Evolutionary conservation across 2,797 vertebrate genomes (phyloP).

Genomic region (Lepidocolaptes lacrymiger): DNA sequence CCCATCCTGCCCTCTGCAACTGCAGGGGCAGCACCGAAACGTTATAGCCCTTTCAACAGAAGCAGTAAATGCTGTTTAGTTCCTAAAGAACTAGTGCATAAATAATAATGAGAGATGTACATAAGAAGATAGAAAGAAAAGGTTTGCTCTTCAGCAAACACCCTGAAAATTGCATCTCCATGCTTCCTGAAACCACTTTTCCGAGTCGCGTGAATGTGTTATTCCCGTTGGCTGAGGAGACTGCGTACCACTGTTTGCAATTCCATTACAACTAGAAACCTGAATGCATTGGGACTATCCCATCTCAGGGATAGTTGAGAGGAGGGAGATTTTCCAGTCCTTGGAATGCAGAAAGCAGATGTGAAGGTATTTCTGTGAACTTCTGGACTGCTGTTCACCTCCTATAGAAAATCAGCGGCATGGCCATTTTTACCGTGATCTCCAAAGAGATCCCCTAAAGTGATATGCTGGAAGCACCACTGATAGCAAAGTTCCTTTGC

Average conservation of each 20-base stretch:
- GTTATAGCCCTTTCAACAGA: not conserved
- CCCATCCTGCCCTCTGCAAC: not conserved
- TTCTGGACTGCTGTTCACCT: not conserved
- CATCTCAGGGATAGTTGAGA: not conserved
- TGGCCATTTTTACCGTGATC: not conserved
- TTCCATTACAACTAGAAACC: constrained; percentile 6
- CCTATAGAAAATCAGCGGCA: not conserved
- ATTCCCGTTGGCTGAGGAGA: not conserved
- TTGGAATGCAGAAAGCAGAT: constrained; percentile 47
- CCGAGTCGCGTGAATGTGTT: rapidly evolving
- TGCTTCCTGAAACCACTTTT: rapidly evolving
- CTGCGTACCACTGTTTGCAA: not conserved
- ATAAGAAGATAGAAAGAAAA: not conserved
- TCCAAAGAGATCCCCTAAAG: not conserved
- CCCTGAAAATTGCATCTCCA: not conserved
- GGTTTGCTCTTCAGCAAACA: not conserved
- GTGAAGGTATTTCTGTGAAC: not conserved
- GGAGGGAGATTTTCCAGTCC: constrained; percentile 15
- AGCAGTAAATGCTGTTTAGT: not conserved
- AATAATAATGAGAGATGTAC: not conserved
- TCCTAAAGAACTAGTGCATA: not conserved
- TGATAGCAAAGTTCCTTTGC: not conserved
- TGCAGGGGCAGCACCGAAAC: rapidly evolving
- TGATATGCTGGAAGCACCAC: not conserved
- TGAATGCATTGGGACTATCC: constrained; percentile 1